Base-by-base conservation (phyloP, 2,888 invertebrate species). In the Volucella inflata region DNA sequence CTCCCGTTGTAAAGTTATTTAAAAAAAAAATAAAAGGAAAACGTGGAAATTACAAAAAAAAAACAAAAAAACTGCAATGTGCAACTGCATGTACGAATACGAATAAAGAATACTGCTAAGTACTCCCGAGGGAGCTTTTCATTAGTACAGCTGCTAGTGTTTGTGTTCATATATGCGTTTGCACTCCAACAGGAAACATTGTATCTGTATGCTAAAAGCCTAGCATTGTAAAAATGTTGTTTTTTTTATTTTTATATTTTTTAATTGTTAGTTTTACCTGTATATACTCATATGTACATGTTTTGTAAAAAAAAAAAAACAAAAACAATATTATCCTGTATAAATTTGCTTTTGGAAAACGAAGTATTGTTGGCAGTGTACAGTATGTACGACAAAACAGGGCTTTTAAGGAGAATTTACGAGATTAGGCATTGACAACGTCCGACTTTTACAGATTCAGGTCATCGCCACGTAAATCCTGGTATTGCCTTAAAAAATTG, bases 71-170 rank as follows among this genome's bases (percentile, higher is more conserved):
- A 48, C 44, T 21, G 51, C 55, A 48, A 14, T 36, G 57, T 64
- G 21, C 60, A 72, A 21, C 11, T 62, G 53, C 60, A 78, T 67
- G 55, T 62, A 14, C 30, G 60, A 21, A 21, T 40, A 44, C 68
- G 55, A 67, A 81, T 79, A 64, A 64, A 74, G 79, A 59, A 50
- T 42, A 16, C 64, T 46, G 64, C 79, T 75, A 80, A 80, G 74
- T 70, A 80, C 83, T 75, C 80, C 64, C 65, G 11, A 60, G 74
- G 64, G 79, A 75, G 79, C 74, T 75, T 75, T 79, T 78, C 64
- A 79, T 75, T 84, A 60, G 30, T 50, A 6, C 30, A 6, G 30
- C 30, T 62, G 30, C 55, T 11, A 51, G 38, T 65, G 42, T 55
- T 17, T 36, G 44, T 62, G 14, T 53, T 30, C 40, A 17, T 42